Evolutionary conservation across 2,888 invertebrate genomes (phyloP).

Genomic region (Polydrusus tereticollis): DNA sequence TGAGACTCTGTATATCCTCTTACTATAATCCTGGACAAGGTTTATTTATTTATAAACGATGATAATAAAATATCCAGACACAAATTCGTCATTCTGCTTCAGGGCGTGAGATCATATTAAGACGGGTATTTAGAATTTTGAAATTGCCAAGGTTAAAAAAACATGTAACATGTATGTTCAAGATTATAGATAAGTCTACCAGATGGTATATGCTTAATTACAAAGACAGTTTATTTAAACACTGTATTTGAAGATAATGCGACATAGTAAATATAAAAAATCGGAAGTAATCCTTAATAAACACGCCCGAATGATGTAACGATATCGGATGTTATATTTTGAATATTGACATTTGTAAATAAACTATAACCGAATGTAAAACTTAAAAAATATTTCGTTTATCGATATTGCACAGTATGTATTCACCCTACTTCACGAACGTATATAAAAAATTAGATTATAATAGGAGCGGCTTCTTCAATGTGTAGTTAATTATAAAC

Average conservation of each 20-base stretch:
- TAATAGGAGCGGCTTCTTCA: too few species aligned
- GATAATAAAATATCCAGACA: not conserved
- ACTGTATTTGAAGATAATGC: not conserved
- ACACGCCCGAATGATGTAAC: too few species aligned
- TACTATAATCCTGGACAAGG: not conserved
- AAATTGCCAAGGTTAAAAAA: conserved; percentile 1
- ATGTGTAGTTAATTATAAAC: too few species aligned
- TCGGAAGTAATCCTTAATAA: not conserved
- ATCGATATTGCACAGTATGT: too few species aligned
- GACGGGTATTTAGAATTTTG: not conserved
- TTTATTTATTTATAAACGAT: not conserved
- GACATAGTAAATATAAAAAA: not conserved
- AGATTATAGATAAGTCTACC: conserved; percentile 17
- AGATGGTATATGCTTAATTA: conserved; percentile 1
- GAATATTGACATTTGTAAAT: too few species aligned
- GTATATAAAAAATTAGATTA: too few species aligned
- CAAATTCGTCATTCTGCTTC: not conserved
- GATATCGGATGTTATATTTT: too few species aligned
- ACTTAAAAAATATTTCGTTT: too few species aligned
- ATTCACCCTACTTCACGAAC: too few species aligned
- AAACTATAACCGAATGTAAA: too few species aligned
- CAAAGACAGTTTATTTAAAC: not conserved
- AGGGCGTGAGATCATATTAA: conserved; percentile 10
- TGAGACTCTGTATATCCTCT: not conserved
- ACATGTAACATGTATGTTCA: conserved; percentile 14